Evolutionary conservation across 2,113 vertebrate genomes (phyloP).

Genomic region (Empidonax traillii): DNA sequence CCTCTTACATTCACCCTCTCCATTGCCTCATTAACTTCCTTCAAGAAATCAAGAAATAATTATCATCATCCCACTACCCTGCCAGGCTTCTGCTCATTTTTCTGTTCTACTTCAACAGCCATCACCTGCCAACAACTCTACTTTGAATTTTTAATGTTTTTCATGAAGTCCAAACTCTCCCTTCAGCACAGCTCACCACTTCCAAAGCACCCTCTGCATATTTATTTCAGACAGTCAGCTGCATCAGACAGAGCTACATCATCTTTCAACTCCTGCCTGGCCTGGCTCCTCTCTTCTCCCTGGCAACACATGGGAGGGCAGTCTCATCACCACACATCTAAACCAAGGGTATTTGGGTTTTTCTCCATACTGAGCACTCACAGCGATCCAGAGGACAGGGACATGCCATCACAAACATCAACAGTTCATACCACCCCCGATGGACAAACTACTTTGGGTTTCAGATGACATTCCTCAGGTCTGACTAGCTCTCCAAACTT

Average conservation of each 20-base stretch:
- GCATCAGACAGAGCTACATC: neutral
- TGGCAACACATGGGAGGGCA: neutral
- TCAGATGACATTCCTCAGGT: neutral
- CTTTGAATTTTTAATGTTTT: neutral
- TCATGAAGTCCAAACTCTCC: neutral
- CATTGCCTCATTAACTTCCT: neutral
- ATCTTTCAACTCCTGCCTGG: neutral
- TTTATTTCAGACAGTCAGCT: neutral
- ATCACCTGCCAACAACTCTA: conserved; percentile 10
- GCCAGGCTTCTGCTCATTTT: neutral
- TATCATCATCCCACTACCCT: neutral
- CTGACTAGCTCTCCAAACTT: neutral
- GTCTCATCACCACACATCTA: fast-evolving
- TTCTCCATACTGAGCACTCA: neutral
- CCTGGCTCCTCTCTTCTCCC: neutral
- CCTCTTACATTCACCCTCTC: neutral
- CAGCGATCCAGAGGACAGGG: neutral
- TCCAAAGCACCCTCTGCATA: neutral
- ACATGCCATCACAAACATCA: neutral
- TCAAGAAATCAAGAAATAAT: neutral
- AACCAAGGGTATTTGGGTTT: neutral
- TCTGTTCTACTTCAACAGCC: neutral
- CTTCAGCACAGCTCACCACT: neutral
- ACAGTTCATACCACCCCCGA: neutral
- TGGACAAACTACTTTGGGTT: neutral